These are phyloP conservation scores for Nemotelus pantherinus DNA, from an alignment of 2,888 invertebrate genomes.

Conservation along the genomic window DNA sequence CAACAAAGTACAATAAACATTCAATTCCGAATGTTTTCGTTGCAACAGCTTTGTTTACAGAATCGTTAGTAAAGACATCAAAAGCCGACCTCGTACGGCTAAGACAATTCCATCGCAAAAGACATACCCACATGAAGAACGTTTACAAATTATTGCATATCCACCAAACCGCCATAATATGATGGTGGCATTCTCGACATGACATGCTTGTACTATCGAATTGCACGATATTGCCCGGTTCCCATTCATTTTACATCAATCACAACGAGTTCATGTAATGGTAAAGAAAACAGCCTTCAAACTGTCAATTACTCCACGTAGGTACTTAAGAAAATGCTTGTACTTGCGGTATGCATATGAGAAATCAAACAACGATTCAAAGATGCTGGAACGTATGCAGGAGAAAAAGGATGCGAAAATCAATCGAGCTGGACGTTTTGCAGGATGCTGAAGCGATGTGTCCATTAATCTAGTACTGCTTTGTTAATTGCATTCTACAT, in stretches of 20 bases:
- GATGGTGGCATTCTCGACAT: background rate
- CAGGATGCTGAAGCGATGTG: too few species aligned
- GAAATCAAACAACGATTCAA: too few species aligned
- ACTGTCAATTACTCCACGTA: constrained; percentile 32
- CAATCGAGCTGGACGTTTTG: too few species aligned
- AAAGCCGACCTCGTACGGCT: background rate
- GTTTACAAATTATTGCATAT: background rate
- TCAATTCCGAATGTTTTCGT: background rate
- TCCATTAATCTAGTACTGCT: too few species aligned
- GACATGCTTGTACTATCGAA: constrained; percentile 24
- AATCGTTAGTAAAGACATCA: background rate
- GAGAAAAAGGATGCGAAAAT: too few species aligned
- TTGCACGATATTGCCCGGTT: constrained; percentile 18
- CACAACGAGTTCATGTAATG: constrained; percentile 17
- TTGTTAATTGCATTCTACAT: too few species aligned
- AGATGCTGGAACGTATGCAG: too few species aligned
- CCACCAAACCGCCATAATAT: constrained; percentile 14
- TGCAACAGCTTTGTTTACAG: background rate
- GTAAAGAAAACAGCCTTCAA: constrained; percentile 28
- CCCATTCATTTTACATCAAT: constrained; percentile 23
- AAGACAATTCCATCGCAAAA: background rate
- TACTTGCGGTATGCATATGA: background rate
- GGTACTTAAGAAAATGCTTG: background rate
- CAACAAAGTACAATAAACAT: background rate
- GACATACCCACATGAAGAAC: constrained; percentile 1